These are phyloP conservation scores for Rachycentron canadum DNA, from an alignment of 2,797 vertebrate species.

Conservation along the genomic window DNA sequence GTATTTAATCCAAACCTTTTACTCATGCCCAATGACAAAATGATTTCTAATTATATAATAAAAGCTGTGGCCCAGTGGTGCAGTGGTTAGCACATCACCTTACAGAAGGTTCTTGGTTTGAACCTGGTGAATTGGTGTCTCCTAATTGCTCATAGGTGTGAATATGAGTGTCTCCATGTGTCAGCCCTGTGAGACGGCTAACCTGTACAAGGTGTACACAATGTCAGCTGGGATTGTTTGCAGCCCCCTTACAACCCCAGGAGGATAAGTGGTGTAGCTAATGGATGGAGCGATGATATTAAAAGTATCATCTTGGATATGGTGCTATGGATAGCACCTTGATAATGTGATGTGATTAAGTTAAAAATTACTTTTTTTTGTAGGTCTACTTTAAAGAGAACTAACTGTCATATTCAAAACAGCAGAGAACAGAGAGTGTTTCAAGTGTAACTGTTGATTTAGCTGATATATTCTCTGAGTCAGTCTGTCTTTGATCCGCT, in stretches of 20 bases:
- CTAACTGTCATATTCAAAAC: background rate
- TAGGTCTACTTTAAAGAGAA: background rate
- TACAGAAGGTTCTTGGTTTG: background rate
- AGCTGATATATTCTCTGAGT: background rate
- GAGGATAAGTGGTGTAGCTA: too few species aligned
- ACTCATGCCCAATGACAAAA: background rate
- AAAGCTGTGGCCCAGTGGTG: background rate
- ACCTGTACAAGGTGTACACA: too few species aligned
- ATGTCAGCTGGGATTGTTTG: too few species aligned
- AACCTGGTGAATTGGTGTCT: background rate
- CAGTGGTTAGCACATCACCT: background rate
- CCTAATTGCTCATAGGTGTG: too few species aligned
- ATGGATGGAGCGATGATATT: background rate
- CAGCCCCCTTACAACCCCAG: too few species aligned
- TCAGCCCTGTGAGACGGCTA: too few species aligned
- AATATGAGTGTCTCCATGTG: too few species aligned
- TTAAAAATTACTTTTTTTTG: background rate
- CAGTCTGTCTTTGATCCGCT: conserved; percentile 37
- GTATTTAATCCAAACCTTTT: background rate
- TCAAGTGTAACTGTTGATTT: background rate
- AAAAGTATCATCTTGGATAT: background rate
- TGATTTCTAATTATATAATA: background rate
- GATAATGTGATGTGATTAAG: background rate
- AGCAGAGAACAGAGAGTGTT: conserved; percentile 9
- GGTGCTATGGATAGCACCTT: background rate